Evolutionary conservation across 2,888 invertebrate genomes (phyloP), one percentile per base, ranked within the genome.

Genomic region (Stegana nigrithorax): DNA sequence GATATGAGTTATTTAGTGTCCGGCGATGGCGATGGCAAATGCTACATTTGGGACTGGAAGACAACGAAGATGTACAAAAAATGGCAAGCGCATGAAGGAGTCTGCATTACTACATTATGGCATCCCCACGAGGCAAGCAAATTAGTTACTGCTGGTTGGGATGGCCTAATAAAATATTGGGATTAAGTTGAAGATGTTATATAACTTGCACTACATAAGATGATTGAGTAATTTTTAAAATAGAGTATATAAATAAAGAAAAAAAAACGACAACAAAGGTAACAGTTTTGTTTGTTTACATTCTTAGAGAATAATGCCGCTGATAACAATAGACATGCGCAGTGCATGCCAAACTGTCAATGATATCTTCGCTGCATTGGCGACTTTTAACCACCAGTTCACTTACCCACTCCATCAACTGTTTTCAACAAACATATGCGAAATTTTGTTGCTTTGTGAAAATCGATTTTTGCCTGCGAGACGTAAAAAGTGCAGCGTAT

Each of bases 41-140:
- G 97, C 78, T 98, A 96, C 86, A 91, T 99, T 47, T 99, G 99
- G 99, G 98, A 99, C 83, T 99, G 98, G 98, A 98, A 98, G 85
- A 97, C 98, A 0, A 98, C 98, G 68, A 97, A 98, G 87, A 88
- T 99, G 67, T 97, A 95, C 86, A 97, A 95, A 85, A 98, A 97
- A 84, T 98, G 99, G 95, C 98, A 98, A 86, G 99, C 99, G 0
- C 99, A 99, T 84, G 98, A 99, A 73, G 95, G 95, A 65, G 98
- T 98, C 14, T 98, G 98, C 83, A 98, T 98, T 67, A 90, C 92
- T 14, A 91, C 92, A 0, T 87, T 98, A 14, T 99, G 99, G 99
- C 98, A 99, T 88, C 99, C 99, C 0, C 98, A 99, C 82, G 99
- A 99, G 85, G 94, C 98, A 2, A 97, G 97, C 81, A 94, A 96